phyloP scores from a whole-genome alignment of 2,113 vertebrate species.

The Serilophus lunatus region DNA sequence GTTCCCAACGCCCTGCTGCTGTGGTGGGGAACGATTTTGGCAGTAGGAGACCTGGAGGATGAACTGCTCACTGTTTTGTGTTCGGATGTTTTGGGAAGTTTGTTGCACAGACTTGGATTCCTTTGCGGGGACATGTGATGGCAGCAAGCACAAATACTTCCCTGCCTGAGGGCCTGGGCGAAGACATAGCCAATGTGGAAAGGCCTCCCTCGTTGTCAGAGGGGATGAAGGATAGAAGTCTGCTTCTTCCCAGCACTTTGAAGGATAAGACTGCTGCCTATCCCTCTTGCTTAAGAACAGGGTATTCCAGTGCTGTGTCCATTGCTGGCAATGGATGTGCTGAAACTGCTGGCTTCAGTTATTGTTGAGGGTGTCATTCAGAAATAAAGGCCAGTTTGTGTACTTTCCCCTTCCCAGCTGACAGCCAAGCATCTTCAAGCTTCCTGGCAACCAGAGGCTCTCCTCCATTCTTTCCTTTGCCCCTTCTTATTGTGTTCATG shows the following conservation, averaged over 20 bases:
- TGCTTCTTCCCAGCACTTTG: constrained; percentile 37
- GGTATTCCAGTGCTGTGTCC: constrained; percentile 41
- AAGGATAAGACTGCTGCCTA: constrained; percentile 28
- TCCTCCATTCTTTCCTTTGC: background rate
- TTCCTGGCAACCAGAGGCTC: background rate
- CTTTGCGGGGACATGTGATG: background rate
- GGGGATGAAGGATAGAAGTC: background rate
- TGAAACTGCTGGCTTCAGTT: constrained; percentile 22
- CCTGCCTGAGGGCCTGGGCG: background rate
- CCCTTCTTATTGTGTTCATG: background rate
- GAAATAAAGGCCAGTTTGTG: constrained; percentile 32
- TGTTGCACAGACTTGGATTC: background rate
- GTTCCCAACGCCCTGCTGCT: background rate
- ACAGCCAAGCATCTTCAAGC: constrained; percentile 5
- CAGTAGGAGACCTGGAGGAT: background rate
- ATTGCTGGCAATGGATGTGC: constrained; percentile 65
- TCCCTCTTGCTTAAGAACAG: background rate
- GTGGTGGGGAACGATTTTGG: background rate
- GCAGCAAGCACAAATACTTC: background rate
- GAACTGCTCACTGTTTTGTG: background rate
- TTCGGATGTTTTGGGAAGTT: background rate
- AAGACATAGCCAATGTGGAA: background rate
- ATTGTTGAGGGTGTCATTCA: background rate
- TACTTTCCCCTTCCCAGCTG: background rate
- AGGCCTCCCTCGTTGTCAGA: background rate